Evolutionary conservation across 2,113 vertebrate species (phyloP), one percentile per base, ranked within the genome.

Genomic region (Tichodroma muraria): DNA sequence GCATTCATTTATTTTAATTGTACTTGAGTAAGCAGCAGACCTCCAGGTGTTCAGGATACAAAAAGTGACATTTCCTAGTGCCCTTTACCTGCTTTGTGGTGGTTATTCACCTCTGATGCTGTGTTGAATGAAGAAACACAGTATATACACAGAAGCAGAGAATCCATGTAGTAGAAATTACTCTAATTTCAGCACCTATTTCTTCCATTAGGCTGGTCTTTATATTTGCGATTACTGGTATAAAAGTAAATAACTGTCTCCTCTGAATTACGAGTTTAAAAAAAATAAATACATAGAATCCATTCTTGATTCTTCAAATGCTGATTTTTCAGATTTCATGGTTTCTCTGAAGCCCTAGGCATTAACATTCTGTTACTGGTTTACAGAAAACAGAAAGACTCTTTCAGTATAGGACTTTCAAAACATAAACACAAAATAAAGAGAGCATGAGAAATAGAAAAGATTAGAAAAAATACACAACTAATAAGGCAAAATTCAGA

Each of bases 1-100:
- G 66, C 45, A 65, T 88, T 96, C 16, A 94, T 97, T 94, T 96
- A 40, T 96, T 96, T 96, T 94, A 93, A 93, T 92, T 37, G n/a
- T 54, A 40, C 69, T 73, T 30, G 22, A 92, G 94, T 90, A 85
- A 93, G 40, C 60, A 76, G 33, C n/a, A 80, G 56, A 40, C 54
- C 50, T 91, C 24, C 30, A 38, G 38, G 72, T 73, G 30, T 24
- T 63, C n/a, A 73, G 8, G 24, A 10, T 64, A 60, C n/a, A 84
- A 77, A 69, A 91, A 77, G 6, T 79, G 33, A 10, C 44, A 79
- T 40, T 80, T 88, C 56, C 78, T 50, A n/a, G 18, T 40, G 16
- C 27, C 42, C 18, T 35, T 72, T 53, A 37, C 27, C 31, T 77
- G 63, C 85, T 79, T 87, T 75, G 37, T 56, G 33, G 38, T 93